Base-by-base conservation (phyloP, 2,888 invertebrate species). In the Seira ritae region DNA sequence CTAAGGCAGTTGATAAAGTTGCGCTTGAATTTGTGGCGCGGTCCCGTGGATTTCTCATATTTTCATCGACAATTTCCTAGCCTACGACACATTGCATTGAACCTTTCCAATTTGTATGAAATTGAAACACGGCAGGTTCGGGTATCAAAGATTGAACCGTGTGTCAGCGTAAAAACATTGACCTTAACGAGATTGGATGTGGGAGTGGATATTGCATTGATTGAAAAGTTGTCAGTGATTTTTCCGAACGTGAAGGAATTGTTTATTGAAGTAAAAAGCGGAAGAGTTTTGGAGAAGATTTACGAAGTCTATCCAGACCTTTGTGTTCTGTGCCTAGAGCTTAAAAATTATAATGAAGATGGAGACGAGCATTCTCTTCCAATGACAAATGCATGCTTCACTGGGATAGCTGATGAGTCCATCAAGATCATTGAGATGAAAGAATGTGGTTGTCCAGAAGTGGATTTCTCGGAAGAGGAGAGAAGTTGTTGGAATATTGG, bases 181-280 rank as follows among this genome's bases (percentile, higher is more conserved):
- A 85, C 71, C 42, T 22, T 86, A 19, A 83, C 81, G 37, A 84
- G 80, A 50, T 20, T 80, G 19, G 75, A 76, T n/a, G 42, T 71
- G 1, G 62, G 79, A 1, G 50, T 75, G 4, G 84, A 78, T 8
- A 20, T 15, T 1, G 17, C n/a, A 4, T n/a, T 85, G 1, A 62
- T 85, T 22, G 73, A 72, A 31, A 81, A 79, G 23, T 19, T 86
- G 20, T 24, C 78, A 6, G 2, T 12, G 0, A n/a, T 84, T 12
- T 86, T 84, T 65, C 86, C 86, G 1, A 65, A 67, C 60, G 70
- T 86, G 17, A 84, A 55, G 15, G 74, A 85, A 37, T 62, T 86
- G 1, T 83, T 83, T 68, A 69, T 86, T 10, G 84, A 86, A 24
- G 78, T 86, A 1, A 42, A 37, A 15, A 80, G 77, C 62, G 83